phyloP scores from a whole-genome alignment of 2,888 invertebrate species.

The Torymus texanus region DNA sequence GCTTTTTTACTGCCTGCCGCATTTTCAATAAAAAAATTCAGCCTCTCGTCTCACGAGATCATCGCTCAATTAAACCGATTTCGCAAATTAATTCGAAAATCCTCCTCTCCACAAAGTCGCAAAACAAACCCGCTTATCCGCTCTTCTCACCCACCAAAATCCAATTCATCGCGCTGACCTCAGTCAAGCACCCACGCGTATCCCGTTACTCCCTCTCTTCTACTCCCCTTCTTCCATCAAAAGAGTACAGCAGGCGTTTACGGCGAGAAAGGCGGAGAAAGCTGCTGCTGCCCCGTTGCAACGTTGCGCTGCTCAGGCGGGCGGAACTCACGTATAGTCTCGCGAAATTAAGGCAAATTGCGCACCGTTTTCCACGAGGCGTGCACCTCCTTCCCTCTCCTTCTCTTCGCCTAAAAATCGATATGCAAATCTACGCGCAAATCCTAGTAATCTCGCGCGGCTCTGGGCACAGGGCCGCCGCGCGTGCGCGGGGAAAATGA shows the following conservation, averaged over 20 bases:
- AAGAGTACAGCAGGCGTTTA: slow-evolving; percentile 6
- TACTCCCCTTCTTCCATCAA: background rate
- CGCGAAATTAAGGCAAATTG: slow-evolving; percentile 72
- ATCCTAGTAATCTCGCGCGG: slow-evolving; percentile 71
- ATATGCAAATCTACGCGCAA: slow-evolving; percentile 74
- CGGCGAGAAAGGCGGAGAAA: background rate
- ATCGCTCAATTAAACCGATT: no score
- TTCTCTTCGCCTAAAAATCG: slow-evolving; percentile 68
- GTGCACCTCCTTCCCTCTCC: slow-evolving; percentile 55
- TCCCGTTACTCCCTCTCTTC: background rate
- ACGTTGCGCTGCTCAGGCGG: background rate
- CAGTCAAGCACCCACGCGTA: background rate
- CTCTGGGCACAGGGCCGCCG: background rate
- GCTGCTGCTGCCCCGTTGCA: background rate
- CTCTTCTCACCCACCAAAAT: background rate
- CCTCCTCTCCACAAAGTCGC: background rate
- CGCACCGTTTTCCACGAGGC: slow-evolving; percentile 61
- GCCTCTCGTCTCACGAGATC: no score
- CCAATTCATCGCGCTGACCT: background rate
- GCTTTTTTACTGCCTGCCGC: no score
- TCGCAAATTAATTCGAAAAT: no score
- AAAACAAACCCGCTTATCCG: background rate
- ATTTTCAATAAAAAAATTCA: no score
- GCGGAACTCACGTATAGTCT: no score
- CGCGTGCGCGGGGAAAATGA: slow-evolving; percentile 47